Evolutionary conservation across 2,113 vertebrate genomes (phyloP), one percentile per base, ranked within the genome.

Genomic region (Scortum barcoo): DNA sequence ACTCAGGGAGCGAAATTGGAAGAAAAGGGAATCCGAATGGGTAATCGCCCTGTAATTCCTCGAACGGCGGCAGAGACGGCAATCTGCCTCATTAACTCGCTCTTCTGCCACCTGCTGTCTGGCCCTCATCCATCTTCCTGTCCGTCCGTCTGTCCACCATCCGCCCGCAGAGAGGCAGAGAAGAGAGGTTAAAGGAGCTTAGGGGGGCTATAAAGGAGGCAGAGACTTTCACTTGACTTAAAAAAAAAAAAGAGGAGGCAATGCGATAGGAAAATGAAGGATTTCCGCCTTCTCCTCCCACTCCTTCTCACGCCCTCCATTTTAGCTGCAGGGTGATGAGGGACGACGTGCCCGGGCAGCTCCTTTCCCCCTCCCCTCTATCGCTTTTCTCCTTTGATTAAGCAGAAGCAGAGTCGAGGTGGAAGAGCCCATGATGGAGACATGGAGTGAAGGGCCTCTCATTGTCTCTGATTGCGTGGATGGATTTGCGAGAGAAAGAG

Each of bases 21-120:
- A 77, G 53, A 77, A 70, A 57, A 44, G 70, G 77, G 79, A 86
- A 79, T 86, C 62, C 36, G 58, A 84, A 88, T 81, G 80, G 89
- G 78, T 94, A 89, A 93, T 93, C 90, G 91, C 53, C 36, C 80
- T 68, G 70, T 92, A 93, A 92, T 93, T 90, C 90, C 83, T 86
- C 1, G 84, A 78, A 91, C 20, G 72, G 69, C 28, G 33, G 72
- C 86, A 62, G 87, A 72, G 85, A 85, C 82, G 85, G 89, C 89
- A 93, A 87, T 89, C 84, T 78, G 81, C 87, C 89, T 93, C 92
- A 91, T 94, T 93, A 91, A 91, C 84, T 88, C 78, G 63, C 75
- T 76, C 75, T 67, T 83, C 80, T 78, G 80, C 81, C 1, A 44
- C 66, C 77, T 24, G 17, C 79, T 2, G 76, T 72, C 75, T 81